Base-by-base conservation (phyloP, 2,888 invertebrate genomes). In the Andrena fulva region DNA sequence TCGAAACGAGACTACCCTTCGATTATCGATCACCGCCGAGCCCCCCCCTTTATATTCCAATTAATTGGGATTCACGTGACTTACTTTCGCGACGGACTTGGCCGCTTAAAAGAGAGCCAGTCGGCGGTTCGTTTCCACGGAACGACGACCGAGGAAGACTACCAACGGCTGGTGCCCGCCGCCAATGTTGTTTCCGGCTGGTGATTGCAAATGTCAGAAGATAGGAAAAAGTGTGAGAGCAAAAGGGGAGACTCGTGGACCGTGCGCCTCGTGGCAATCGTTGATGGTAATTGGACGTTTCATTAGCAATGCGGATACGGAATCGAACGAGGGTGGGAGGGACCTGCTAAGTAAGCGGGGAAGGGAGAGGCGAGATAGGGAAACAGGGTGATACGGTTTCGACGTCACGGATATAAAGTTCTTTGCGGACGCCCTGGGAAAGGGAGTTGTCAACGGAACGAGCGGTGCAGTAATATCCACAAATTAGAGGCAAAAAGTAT, bases 241-340 rank as follows among this genome's bases (percentile, higher is more conserved):
- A 62, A 77, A 71, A 67, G 60, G 68, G 68, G 35, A 69, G 56
- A 69, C 64, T 54, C 72, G 62, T 71, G 73, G 70, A 56, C 71
- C 71, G 56, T 3, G 24, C 56, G 71, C 71, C 62, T 63, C 54
- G 75, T 70, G 77, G 64, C 68, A 77, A 68, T 66, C 76, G 84
- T 70, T 84, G 83, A 79, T 81, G 80, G 70, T 91, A 91, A 90
- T 90, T 91, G 89, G 88, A 91, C 84, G 80, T 87, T 86, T 89
- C 87, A 87, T 91, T 90, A 90, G 85, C 85, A 86, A 84, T 77
- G 78, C 77, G 84, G 74, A 87, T 85, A 75, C 79, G 68, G 77
- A 85, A 89, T 90, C 78, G 84, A 83, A 77, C 71, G 84, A 56
- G 80, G 68, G 71, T 35, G 83, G 67, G 67, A 76, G 67, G 68